Conservation (phyloP, 2,797 vertebrate species). For the Artibeus lituratus region DNA sequence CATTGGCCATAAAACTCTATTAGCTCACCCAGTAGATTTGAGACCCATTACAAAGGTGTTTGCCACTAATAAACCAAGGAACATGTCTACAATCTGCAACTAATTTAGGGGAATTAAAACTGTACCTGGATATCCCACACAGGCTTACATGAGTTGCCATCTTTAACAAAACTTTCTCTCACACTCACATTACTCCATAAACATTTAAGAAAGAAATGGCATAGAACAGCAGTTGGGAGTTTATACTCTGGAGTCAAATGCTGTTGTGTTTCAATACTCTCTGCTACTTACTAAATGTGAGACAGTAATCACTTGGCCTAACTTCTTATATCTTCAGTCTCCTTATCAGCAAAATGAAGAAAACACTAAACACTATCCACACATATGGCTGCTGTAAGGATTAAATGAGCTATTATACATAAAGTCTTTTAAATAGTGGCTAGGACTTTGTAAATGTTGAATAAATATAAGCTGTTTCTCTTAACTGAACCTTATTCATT, state of each 20-base stretch:
- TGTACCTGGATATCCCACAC: neutral
- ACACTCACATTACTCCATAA: neutral
- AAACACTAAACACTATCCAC: neutral
- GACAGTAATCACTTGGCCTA: neutral
- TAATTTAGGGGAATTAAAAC: neutral
- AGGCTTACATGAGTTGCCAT: neutral
- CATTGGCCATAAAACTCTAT: neutral
- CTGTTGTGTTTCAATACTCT: neutral
- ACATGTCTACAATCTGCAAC: neutral
- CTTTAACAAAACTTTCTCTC: neutral
- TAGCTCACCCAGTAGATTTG: constrained; percentile 2
- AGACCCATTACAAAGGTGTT: constrained; percentile 13
- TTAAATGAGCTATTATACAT: neutral
- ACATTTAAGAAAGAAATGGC: neutral
- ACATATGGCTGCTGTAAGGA: neutral
- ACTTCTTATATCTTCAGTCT: neutral
- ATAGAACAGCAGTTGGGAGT: neutral
- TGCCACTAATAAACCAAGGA: constrained; percentile 32
- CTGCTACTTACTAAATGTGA: neutral
- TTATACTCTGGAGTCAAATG: neutral
- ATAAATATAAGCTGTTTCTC: neutral
- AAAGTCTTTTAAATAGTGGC: neutral
- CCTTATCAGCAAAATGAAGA: neutral
- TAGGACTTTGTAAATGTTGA: neutral
- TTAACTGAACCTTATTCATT: neutral